A percentile compares a stretch with the other conserved stretches of the same genome.
phyloP scores from a whole-genome alignment of 2,113 vertebrate species.

The Verasper variegatus region DNA sequence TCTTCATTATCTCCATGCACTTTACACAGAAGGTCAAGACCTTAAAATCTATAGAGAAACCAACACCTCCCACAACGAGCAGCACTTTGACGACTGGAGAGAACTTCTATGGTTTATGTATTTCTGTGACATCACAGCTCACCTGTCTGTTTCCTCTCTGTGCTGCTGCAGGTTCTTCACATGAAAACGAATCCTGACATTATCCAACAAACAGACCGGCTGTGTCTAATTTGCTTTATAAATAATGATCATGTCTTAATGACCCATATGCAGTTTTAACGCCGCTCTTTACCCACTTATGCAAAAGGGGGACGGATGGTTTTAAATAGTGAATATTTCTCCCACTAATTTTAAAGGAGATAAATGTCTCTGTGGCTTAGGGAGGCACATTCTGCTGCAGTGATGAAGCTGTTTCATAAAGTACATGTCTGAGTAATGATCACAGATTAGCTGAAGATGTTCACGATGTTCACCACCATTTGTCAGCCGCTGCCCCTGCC shows the following conservation, averaged over 20 bases:
- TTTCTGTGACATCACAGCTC: too few species aligned
- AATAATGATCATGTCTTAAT: background rate
- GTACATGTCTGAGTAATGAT: background rate
- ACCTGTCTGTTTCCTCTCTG: too few species aligned
- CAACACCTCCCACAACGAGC: too few species aligned
- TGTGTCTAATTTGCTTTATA: background rate
- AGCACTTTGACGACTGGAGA: too few species aligned
- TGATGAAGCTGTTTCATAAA: background rate
- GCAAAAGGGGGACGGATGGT: background rate
- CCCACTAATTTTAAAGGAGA: background rate
- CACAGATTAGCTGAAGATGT: background rate
- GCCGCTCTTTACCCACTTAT: background rate
- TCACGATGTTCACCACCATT: background rate
- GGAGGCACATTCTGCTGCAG: background rate
- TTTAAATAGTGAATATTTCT: background rate
- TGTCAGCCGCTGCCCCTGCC: background rate
- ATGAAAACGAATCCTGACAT: background rate
- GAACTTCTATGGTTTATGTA: background rate
- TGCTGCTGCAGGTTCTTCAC: background rate
- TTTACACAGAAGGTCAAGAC: too few species aligned
- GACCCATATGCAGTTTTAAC: background rate
- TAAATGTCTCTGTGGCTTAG: background rate
- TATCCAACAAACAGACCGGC: background rate
- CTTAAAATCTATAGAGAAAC: too few species aligned
- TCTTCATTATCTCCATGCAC: too few species aligned